Base-by-base conservation (phyloP, 2,888 invertebrate species). In the Aphrophora alni region DNA sequence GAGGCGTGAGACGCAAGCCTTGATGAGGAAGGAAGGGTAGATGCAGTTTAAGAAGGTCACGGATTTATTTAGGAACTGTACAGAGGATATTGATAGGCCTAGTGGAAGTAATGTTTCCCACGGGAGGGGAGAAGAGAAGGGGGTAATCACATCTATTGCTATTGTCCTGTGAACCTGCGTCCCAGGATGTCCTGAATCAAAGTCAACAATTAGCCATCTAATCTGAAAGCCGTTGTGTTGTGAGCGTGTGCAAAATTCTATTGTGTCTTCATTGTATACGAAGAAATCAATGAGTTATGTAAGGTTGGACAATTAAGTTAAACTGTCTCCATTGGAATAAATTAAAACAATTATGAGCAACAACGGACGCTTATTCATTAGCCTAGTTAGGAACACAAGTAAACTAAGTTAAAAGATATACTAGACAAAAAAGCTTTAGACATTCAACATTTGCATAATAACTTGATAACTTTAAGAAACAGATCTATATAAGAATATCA, bases 101-200 rank as follows among this genome's bases (percentile, higher is more conserved):
- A 21, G 59, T 59, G 59, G 59, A 59, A 59, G 59, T 59, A 21
- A n/a, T 59, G 59, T 59, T 59, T 59, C 59, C 59, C 59, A 59
- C 59, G 59, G 21, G 59, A 59, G 59, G 59, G 59, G 59, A 59
- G 59, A 14, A 21, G 59, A 59, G 44, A 44, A 14, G 59, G 59
- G 59, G 21, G 59, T n/a, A n/a, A 59, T 21, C 21, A 21, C n/a
- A n/a, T 59, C 59, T 21, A 59, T 59, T 59, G 59, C 59, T 21
- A 59, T 59, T 59, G 59, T 59, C 59, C 59, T 59, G 59, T 59
- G 59, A 59, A 59, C 59, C 21, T 59, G 59, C 44, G 12, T 2
- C 21, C 59, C 59, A 59, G 59, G 59, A 59, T 59, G 59, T 59
- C 59, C 59, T 59, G 59, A 59, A 59, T 59, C 59, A 59, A 21